phyloP scores from a whole-genome alignment of 2,797 vertebrate species.

The Microctenopoma lineatum region DNA sequence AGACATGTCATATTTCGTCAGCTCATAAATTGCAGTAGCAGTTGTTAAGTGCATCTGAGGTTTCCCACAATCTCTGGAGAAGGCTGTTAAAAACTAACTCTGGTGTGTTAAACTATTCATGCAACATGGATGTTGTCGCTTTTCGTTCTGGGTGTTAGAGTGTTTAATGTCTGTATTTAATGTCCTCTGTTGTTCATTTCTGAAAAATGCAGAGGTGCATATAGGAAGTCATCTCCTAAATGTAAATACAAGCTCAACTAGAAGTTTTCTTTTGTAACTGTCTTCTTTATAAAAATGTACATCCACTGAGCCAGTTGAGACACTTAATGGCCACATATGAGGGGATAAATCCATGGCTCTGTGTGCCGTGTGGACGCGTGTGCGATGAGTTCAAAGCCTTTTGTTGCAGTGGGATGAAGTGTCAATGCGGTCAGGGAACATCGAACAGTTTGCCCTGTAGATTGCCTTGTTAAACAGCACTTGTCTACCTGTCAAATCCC shows the following conservation, averaged over 20 bases:
- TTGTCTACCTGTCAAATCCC: conserved; percentile 72
- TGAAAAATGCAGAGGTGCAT: too few relatives aligned
- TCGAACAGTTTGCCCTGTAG: conserved; percentile 55
- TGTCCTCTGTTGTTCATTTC: neutral
- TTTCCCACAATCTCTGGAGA: too few relatives aligned
- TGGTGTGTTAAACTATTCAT: neutral
- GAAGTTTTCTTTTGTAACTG: conserved; percentile 19
- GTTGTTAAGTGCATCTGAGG: neutral
- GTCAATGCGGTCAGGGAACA: conserved; percentile 62
- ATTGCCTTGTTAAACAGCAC: conserved; percentile 73
- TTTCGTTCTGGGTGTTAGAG: too few relatives aligned
- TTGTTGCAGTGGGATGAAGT: conserved; percentile 53
- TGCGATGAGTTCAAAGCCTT: conserved; percentile 54
- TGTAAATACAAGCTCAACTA: conserved; percentile 2
- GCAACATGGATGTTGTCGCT: neutral
- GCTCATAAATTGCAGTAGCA: neutral
- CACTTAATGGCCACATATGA: conserved; percentile 54
- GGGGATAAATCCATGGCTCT: conserved; percentile 43
- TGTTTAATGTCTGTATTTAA: too few relatives aligned
- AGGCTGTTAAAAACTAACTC: too few relatives aligned
- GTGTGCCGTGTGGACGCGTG: conserved; percentile 4
- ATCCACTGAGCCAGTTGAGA: conserved; percentile 44
- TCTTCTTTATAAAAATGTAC: conserved; percentile 29
- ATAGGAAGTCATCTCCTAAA: too few relatives aligned
- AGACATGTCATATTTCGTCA: conserved; percentile 5